Evolutionary conservation across 1,140 invertebrate genomes (phyloP).

Genomic region (Listronotus oregonensis): DNA sequence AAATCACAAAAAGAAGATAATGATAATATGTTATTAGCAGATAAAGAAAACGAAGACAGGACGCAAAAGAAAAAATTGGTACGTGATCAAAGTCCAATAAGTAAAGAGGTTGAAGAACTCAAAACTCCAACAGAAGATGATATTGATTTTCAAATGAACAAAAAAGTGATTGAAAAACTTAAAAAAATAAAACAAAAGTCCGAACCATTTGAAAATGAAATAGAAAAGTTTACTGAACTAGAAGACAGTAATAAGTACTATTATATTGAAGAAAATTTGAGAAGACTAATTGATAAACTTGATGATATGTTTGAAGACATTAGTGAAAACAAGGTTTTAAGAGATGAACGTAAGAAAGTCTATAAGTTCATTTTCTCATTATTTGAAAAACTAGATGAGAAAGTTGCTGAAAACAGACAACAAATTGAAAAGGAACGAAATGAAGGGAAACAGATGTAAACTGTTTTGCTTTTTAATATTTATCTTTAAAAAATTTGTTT

Average conservation of each 20-base stretch:
- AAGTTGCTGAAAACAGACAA: conserved; percentile 7
- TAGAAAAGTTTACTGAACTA: conserved; percentile 21
- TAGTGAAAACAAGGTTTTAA: neutral
- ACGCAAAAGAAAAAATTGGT: too few relatives aligned
- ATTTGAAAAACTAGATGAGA: conserved; percentile 14
- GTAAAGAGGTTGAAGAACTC: too few relatives aligned
- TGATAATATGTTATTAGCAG: too few relatives aligned
- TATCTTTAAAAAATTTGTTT: too few relatives aligned
- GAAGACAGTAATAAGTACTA: conserved; percentile 28
- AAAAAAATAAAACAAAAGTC: conserved; percentile 15
- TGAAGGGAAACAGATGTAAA: too few relatives aligned
- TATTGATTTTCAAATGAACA: neutral
- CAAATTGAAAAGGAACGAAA: neutral
- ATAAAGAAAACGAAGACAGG: too few relatives aligned
- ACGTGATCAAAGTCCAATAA: too few relatives aligned
- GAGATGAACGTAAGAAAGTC: conserved; percentile 3
- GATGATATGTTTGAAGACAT: conserved; percentile 20
- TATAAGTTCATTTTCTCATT: conserved; percentile 8
- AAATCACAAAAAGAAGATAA: too few relatives aligned
- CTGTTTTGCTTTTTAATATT: conserved; percentile 25
- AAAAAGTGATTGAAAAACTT: neutral
- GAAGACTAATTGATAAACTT: conserved; percentile 17
- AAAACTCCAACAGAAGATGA: neutral
- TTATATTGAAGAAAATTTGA: conserved; percentile 36
- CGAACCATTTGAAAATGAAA: conserved; percentile 12